Conservation (phyloP, 2,113 vertebrate species). For the Centrocercus urophasianus region DNA sequence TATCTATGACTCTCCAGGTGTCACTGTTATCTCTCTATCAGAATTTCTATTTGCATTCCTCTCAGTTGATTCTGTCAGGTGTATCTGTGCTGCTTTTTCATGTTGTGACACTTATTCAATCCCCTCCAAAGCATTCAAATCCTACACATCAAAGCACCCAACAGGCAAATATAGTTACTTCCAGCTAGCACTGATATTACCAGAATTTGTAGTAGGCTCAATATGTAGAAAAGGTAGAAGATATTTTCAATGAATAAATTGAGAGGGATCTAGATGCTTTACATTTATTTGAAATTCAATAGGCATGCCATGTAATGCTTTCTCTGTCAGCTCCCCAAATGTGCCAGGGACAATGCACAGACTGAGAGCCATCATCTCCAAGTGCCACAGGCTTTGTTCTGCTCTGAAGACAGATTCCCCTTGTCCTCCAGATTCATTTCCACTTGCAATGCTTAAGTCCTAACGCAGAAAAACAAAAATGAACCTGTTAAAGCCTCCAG, state of each 20-base stretch:
- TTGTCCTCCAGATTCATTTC: background rate
- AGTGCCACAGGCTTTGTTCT: background rate
- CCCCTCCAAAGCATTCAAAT: constrained; percentile 1
- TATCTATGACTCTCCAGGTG: background rate
- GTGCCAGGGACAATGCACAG: background rate
- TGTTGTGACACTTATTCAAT: background rate
- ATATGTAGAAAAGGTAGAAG: constrained; percentile 24
- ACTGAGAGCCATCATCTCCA: constrained; percentile 15
- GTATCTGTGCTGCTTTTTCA: background rate
- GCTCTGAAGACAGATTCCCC: background rate
- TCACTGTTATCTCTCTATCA: background rate
- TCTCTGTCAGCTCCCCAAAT: background rate
- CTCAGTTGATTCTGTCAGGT: background rate
- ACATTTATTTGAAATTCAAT: constrained; percentile 21
- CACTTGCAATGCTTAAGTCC: background rate
- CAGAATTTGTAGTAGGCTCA: background rate
- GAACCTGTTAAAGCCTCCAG: background rate
- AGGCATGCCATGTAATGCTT: background rate
- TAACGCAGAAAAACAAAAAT: background rate
- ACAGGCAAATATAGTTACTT: constrained; percentile 14
- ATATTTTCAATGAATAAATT: constrained; percentile 15
- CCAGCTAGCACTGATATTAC: background rate
- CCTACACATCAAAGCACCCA: constrained; percentile 4
- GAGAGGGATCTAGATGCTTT: constrained; percentile 29
- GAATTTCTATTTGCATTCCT: background rate